Base-by-base conservation (phyloP, 1,140 invertebrate species). In the Heterodera carotae region DNA sequence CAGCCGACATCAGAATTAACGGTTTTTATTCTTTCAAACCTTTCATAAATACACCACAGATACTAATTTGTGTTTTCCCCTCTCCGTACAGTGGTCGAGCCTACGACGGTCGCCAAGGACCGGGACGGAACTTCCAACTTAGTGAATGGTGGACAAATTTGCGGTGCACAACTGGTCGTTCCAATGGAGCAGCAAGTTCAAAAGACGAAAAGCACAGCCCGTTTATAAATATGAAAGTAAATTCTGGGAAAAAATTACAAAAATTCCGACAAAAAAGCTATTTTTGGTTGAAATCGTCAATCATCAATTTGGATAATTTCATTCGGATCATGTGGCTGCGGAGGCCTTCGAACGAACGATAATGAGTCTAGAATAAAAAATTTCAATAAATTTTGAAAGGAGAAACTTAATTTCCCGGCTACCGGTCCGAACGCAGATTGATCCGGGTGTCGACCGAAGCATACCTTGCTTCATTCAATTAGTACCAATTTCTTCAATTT, bases 1-100 rank as follows among this genome's bases (percentile, higher is more conserved):
- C 72, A 5, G 72, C 56, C 43, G 56, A 74, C 64, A 74, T 74
- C 36, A 74, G 33, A 74, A 74, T 74, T 56, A 74, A 74, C 64
- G 72, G 72, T 74, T 27, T 18, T 25, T 39, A 18, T n/a, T n/a
- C n/a, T n/a, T n/a, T n/a, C n/a, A n/a, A n/a, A n/a, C n/a, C n/a
- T n/a, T n/a, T n/a, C n/a, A n/a, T n/a, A n/a, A n/a, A n/a, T n/a
- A n/a, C n/a, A n/a, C n/a, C n/a, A n/a, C n/a, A n/a, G n/a, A n/a
- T n/a, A n/a, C n/a, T n/a, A n/a, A n/a, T 31, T 69, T 71, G 56
- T n/a, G n/a, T n/a, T n/a, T n/a, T n/a, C n/a, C n/a, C n/a, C n/a
- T n/a, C n/a, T n/a, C n/a, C n/a, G n/a, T n/a, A n/a, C 18, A 74
- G 72, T 74, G 22, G 36, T 59, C 64, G 72, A 74, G 12, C 48